A percentile compares a stretch with the other conserved stretches of the same genome.
Conservation (phyloP, 2,888 invertebrate genomes). For the Oxytorus armatus region DNA sequence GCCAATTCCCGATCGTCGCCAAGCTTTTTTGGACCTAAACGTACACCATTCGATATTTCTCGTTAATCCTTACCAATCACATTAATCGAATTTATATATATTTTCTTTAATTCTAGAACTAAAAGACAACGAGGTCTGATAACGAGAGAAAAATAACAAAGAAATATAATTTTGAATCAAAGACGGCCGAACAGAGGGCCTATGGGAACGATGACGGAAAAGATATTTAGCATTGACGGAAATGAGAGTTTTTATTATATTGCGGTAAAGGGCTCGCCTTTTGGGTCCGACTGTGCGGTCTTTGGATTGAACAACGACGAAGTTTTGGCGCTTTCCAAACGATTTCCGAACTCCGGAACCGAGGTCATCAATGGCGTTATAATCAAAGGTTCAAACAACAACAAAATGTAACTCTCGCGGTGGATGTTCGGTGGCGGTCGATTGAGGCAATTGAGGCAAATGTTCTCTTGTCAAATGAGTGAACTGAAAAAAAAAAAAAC, state of each 20-base stretch:
- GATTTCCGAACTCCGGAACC: constrained; percentile 88
- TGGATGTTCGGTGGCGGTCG: not conserved
- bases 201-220: constrained; percentile 73
- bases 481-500: not conserved
- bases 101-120: constrained; percentile 76
- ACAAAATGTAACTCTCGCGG: constrained; percentile 46
- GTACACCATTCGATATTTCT: constrained; percentile 34
- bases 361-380: constrained; percentile 90
- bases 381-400: constrained; percentile 86
- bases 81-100: constrained; percentile 9
- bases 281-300: constrained; percentile 90
- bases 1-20: no score
- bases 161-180: constrained; percentile 52
- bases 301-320: constrained; percentile 92
- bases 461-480: not conserved
- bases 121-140: constrained; percentile 79
- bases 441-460: no score
- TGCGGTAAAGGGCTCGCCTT: constrained; percentile 92
- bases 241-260: constrained; percentile 89
- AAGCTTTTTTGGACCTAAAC: not conserved
- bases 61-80: not conserved
- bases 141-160: constrained; percentile 55
- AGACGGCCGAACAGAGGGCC: constrained; percentile 10
- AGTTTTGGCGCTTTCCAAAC: constrained; percentile 89
- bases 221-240: constrained; percentile 81